These are phyloP conservation scores for Nycticorax nycticorax DNA, from an alignment of 2,113 vertebrate species.

Conservation along the genomic window DNA sequence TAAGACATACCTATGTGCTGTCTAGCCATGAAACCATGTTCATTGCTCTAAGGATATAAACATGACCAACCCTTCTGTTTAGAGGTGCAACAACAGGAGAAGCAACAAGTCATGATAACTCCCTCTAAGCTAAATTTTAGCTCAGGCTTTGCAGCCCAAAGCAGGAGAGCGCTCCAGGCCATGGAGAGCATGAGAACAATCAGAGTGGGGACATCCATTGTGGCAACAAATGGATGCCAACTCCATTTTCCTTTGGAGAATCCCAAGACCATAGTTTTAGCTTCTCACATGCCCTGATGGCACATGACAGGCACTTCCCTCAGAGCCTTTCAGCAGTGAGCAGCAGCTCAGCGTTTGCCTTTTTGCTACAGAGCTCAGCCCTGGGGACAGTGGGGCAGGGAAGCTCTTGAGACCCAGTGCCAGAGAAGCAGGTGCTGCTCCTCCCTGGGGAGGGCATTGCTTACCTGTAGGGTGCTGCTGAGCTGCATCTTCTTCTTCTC, in stretches of 20 bases:
- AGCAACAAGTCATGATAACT: not conserved
- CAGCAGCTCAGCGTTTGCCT: not conserved
- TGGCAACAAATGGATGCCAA: not conserved
- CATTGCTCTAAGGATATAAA: not conserved
- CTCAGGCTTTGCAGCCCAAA: not conserved
- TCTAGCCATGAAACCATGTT: not conserved
- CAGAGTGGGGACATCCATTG: not conserved
- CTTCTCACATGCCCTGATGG: not conserved
- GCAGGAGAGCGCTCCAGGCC: not conserved
- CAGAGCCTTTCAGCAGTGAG: rapidly evolving
- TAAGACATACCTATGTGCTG: not conserved
- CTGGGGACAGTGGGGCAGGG: too few relatives aligned
- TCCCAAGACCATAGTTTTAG: not conserved
- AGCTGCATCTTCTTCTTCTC: conserved; percentile 70
- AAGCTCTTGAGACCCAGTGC: rapidly evolving
- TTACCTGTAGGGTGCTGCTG: conserved; percentile 73
- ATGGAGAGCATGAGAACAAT: not conserved
- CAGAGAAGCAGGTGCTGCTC: not conserved
- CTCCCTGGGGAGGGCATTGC: not conserved
- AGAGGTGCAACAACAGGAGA: not conserved
- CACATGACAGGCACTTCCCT: not conserved
- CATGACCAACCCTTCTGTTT: not conserved
- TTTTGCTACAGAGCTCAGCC: not conserved
- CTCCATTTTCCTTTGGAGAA: not conserved
- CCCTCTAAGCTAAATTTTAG: not conserved